Evolutionary conservation across 2,888 invertebrate species (phyloP).

Genomic region (Andrena bicolor): DNA sequence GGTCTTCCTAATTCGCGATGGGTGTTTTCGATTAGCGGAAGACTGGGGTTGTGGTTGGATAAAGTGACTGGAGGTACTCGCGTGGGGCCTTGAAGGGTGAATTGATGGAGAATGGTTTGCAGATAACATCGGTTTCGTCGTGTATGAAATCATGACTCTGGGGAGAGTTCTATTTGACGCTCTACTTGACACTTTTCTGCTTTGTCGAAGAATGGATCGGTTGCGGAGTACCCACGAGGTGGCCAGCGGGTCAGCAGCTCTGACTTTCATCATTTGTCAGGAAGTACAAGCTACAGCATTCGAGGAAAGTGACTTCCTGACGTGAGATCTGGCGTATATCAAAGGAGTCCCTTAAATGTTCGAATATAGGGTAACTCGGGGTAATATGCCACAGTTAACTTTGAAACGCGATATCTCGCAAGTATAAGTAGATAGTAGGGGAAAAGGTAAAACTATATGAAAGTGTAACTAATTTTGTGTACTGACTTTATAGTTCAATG

Average conservation of each 20-base stretch:
- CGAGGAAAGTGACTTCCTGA: too few species aligned
- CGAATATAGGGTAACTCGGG: too few species aligned
- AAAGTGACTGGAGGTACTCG: background rate
- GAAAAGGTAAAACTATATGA: too few species aligned
- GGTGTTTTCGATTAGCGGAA: background rate
- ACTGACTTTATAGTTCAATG: too few species aligned
- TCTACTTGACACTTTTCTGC: constrained; percentile 16
- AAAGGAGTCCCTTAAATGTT: too few species aligned
- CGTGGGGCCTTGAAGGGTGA: background rate
- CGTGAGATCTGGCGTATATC: too few species aligned
- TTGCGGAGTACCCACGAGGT: background rate
- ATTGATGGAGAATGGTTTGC: too few species aligned
- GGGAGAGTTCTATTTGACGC: constrained; percentile 26
- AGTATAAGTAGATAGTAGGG: too few species aligned
- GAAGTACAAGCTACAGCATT: background rate
- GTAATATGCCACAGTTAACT: too few species aligned
- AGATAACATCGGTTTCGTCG: constrained; percentile 20
- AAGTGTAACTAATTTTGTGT: too few species aligned
- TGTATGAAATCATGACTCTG: constrained; percentile 2
- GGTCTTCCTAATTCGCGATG: background rate
- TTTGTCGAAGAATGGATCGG: constrained; percentile 16
- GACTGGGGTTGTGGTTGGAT: background rate
- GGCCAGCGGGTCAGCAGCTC: constrained; percentile 7
- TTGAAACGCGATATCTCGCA: too few species aligned
- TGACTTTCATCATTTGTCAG: constrained; percentile 25